phyloP scores from a whole-genome alignment of 2,113 vertebrate species.

The Uria lomvia region DNA sequence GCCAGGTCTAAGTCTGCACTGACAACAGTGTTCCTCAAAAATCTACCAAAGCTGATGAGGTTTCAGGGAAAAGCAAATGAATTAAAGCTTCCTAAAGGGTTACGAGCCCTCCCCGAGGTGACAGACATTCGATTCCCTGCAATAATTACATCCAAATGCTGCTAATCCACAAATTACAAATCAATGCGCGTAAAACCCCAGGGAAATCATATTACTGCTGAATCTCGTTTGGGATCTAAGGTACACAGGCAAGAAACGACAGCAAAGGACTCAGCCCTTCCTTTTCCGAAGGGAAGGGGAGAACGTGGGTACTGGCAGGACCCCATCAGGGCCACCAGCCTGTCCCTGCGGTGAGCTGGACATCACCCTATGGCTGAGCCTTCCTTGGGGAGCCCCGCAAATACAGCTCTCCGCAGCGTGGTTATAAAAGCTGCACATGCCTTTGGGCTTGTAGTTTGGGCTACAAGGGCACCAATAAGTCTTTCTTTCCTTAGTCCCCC shows the following conservation, averaged over 20 bases:
- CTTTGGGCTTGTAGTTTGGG: not conserved
- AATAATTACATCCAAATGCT: conserved; percentile 56
- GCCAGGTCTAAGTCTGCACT: not conserved
- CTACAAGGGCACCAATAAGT: not conserved
- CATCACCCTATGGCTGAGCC: not conserved
- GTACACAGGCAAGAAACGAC: not conserved
- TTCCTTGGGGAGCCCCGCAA: not conserved
- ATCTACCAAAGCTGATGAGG: not conserved
- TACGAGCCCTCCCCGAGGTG: not conserved
- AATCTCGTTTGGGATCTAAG: not conserved
- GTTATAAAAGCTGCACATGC: not conserved
- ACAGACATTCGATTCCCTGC: conserved; percentile 39
- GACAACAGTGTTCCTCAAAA: not conserved
- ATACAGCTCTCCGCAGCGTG: accelerated
- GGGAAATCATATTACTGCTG: conserved; percentile 44
- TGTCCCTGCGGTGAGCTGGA: not conserved
- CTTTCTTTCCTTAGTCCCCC: not conserved
- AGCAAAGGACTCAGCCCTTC: not conserved
- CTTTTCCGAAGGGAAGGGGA: not conserved
- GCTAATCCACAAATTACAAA: conserved; percentile 65
- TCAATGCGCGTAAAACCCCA: conserved; percentile 10
- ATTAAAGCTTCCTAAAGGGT: conserved; percentile 8
- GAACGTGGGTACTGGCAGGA: not conserved
- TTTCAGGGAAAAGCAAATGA: conserved; percentile 13
- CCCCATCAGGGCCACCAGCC: not conserved